These are phyloP conservation scores for Corythornis cristatus DNA, from an alignment of 2,113 vertebrate genomes.

Conservation along the genomic window DNA sequence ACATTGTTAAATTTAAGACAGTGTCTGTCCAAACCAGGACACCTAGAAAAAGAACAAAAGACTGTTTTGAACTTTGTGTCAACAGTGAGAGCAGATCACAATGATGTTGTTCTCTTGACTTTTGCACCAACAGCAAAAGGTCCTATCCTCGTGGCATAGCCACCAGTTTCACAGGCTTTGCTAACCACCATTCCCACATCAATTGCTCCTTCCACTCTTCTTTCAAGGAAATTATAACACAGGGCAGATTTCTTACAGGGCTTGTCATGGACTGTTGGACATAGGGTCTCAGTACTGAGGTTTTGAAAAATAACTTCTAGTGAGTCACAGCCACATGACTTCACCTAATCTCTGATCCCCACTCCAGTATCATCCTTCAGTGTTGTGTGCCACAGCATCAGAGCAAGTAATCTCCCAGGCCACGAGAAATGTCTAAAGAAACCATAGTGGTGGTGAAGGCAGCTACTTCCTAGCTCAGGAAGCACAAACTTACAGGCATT, in stretches of 20 bases:
- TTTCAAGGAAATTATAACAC: slow-evolving; percentile 32
- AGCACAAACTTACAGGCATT: not conserved
- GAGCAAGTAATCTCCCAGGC: not conserved
- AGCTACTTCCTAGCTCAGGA: slow-evolving; percentile 39
- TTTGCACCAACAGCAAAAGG: not conserved
- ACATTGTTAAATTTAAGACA: too few species aligned
- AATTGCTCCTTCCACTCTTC: not conserved
- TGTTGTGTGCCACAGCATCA: not conserved
- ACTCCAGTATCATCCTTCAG: not conserved
- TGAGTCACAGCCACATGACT: slow-evolving; percentile 29
- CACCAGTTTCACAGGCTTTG: not conserved
- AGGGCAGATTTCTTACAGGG: not conserved
- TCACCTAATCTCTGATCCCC: not conserved
- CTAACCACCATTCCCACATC: not conserved
- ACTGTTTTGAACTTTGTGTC: not conserved
- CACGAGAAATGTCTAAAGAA: slow-evolving; percentile 24
- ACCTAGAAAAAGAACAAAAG: not conserved
- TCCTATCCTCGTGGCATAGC: not conserved
- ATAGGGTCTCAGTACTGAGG: not conserved
- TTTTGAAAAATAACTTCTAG: slow-evolving; percentile 24
- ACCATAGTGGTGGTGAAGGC: not conserved
- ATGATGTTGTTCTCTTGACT: not conserved
- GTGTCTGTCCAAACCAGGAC: too few species aligned
- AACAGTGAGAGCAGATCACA: not conserved
- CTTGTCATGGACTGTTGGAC: not conserved